Conservation (phyloP, 2,797 vertebrate genomes). For the Eremophila alpestris region DNA sequence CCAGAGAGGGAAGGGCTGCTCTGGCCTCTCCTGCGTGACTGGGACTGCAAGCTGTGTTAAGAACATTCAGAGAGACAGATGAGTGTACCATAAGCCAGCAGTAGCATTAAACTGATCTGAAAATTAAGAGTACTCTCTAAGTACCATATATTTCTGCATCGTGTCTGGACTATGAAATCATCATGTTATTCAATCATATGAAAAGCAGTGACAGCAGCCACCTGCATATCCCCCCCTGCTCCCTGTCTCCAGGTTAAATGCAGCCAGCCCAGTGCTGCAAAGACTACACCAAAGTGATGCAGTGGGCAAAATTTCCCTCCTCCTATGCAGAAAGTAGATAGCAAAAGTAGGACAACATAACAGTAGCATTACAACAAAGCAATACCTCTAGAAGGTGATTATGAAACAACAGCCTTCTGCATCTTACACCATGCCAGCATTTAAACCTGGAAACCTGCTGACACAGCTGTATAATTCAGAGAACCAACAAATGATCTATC, state of each 20-base stretch:
- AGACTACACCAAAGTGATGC: not conserved
- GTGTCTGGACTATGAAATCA: not conserved
- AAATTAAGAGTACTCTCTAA: not conserved
- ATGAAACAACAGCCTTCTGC: constrained; percentile 41
- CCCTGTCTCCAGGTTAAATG: not conserved
- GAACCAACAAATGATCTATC: not conserved
- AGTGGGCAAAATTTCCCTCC: not conserved
- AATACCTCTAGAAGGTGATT: constrained; percentile 29
- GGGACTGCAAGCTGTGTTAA: not conserved
- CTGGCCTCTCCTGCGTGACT: not conserved
- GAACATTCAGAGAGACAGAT: not conserved
- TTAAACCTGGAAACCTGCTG: constrained; percentile 40
- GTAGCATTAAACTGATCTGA: constrained; percentile 12
- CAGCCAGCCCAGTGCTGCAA: not conserved
- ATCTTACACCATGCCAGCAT: not conserved
- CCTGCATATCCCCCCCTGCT: not conserved
- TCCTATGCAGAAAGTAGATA: constrained; percentile 14
- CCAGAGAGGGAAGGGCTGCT: not conserved
- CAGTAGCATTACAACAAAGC: constrained; percentile 29
- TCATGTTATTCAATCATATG: not conserved
- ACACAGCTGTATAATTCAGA: constrained; percentile 12
- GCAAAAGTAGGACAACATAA: constrained; percentile 52
- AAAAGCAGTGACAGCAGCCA: not conserved
- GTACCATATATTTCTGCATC: not conserved
- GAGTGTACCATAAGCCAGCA: not conserved